These are phyloP conservation scores for Mystacides longicornis DNA, from an alignment of 2,888 invertebrate species.

Conservation along the genomic window DNA sequence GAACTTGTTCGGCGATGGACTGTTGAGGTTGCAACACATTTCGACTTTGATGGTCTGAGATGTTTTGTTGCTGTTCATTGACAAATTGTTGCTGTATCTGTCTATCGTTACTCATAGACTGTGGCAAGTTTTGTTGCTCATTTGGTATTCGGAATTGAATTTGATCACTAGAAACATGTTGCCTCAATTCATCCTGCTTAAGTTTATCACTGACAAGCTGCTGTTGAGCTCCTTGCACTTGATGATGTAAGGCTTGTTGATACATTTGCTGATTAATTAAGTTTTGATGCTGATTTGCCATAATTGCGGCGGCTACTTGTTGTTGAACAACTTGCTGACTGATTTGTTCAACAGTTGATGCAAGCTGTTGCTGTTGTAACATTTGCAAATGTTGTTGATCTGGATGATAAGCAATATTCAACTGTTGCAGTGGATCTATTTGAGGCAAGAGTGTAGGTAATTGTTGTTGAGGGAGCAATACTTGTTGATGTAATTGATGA, in stretches of 20 bases:
- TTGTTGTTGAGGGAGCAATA: conserved; percentile 24
- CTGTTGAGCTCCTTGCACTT: conserved; percentile 22
- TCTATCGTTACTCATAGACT: conserved; percentile 20
- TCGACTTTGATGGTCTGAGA: not conserved
- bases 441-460: conserved; percentile 28
- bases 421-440: conserved; percentile 30
- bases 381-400: conserved; percentile 30
- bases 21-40: conserved; percentile 25
- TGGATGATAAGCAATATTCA: conserved; percentile 22
- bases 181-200: conserved; percentile 20
- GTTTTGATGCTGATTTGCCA: conserved; percentile 24
- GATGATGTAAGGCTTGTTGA: conserved; percentile 23
- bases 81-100: conserved; percentile 28
- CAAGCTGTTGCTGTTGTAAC: conserved; percentile 39
- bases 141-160: conserved; percentile 8
- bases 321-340: conserved; percentile 28
- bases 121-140: conserved; percentile 30
- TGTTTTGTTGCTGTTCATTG: conserved; percentile 32
- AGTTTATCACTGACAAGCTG: conserved; percentile 27
- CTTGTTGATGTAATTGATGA: conserved; percentile 34
- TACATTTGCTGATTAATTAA: conserved; percentile 13
- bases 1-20: conserved; percentile 26
- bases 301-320: conserved; percentile 26
- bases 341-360: conserved; percentile 39
- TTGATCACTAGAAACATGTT: not conserved